phyloP scores from a whole-genome alignment of 2,888 invertebrate species.

The Phrixothrix hirtus region DNA sequence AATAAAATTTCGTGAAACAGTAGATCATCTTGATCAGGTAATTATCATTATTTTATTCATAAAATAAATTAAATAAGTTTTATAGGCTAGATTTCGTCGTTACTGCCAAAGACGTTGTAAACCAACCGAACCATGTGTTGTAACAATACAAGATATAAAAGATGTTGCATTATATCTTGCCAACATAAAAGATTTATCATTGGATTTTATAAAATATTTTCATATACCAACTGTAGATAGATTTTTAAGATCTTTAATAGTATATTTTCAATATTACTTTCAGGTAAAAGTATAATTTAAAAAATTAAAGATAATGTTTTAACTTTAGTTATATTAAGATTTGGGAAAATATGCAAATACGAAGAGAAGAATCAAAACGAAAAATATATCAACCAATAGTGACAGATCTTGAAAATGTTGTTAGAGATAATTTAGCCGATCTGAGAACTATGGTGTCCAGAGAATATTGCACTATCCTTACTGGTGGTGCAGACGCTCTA shows the following conservation, averaged over 20 bases:
- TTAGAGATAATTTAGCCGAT: constrained; percentile 62
- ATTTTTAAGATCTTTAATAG: constrained; percentile 65
- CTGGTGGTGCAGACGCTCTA: constrained; percentile 60
- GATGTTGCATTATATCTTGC: constrained; percentile 64
- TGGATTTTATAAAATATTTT: constrained; percentile 65
- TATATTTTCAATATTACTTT: constrained; percentile 67
- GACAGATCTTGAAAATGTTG: constrained; percentile 56
- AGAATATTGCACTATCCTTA: constrained; percentile 64
- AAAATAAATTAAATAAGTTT: too few relatives aligned
- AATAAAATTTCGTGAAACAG: constrained; percentile 60
- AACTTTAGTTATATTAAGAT: too few relatives aligned
- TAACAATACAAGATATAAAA: constrained; percentile 65
- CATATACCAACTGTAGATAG: constrained; percentile 64
- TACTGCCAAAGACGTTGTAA: constrained; percentile 63
- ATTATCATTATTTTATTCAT: too few relatives aligned
- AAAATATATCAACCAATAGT: constrained; percentile 62
- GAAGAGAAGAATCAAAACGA: constrained; percentile 58
- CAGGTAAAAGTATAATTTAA: too few relatives aligned
- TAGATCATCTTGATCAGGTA: constrained; percentile 61
- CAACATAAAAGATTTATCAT: constrained; percentile 59
- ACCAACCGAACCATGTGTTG: constrained; percentile 60
- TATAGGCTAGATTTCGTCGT: constrained; percentile 63
- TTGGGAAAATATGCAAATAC: constrained; percentile 61
- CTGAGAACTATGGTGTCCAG: constrained; percentile 64
- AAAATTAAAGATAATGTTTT: too few relatives aligned